phyloP scores from a whole-genome alignment of 2,888 invertebrate genomes.

The Yponomeuta malinellus region DNA sequence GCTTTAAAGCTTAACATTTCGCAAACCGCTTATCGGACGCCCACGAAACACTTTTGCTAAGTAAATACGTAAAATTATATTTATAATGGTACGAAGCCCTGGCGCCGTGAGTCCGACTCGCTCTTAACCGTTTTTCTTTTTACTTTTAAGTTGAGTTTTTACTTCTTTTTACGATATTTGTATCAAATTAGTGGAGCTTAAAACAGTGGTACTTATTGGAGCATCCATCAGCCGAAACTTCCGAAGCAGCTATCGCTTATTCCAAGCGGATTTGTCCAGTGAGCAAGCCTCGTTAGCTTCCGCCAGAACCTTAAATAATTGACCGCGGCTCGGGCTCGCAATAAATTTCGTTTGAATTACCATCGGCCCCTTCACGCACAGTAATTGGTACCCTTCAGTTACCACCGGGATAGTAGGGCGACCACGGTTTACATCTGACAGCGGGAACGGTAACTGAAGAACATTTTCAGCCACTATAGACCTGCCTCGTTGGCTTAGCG shows the following conservation, averaged over 20 bases:
- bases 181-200: no score
- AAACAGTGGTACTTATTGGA: no score
- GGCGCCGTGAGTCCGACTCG: no score
- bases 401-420: conserved; percentile 1
- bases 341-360: conserved; percentile 61
- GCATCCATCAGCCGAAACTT: no score
- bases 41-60: no score
- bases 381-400: conserved; percentile 47
- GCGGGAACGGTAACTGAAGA: neutral
- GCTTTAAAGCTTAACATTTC: no score
- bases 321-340: conserved; percentile 16
- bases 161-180: no score
- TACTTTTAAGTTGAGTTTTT: no score
- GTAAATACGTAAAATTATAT: no score
- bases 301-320: conserved; percentile 10
- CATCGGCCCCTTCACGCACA: conserved; percentile 47
- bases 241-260: neutral
- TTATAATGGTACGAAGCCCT: no score
- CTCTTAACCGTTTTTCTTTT: no score
- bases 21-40: no score
- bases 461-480: neutral
- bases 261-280: neutral
- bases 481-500: neutral
- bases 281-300: conserved; percentile 12
- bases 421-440: neutral